Evolutionary conservation across 1,140 invertebrate species (phyloP).

Genomic region (Bilobella aurantiaca): DNA sequence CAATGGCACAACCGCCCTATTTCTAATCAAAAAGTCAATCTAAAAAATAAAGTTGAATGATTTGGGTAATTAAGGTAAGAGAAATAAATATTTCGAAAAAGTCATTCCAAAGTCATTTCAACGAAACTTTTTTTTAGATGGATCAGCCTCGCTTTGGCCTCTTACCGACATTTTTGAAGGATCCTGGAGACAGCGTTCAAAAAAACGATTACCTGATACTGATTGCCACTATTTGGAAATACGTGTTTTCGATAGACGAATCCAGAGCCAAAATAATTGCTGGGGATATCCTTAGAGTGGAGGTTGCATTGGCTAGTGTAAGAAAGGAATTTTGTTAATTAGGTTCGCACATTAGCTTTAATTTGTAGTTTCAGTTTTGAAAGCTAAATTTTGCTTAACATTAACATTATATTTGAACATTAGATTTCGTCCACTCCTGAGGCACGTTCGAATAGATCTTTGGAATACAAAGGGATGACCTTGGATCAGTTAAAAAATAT

Average conservation of each 20-base stretch:
- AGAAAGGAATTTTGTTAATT: slow-evolving; percentile 1
- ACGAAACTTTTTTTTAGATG: slow-evolving; percentile 17
- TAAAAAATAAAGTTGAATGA: neutral
- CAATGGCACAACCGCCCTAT: too few species aligned
- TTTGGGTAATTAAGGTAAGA: too few species aligned
- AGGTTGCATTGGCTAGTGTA: slow-evolving; percentile 13
- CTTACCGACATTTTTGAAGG: neutral
- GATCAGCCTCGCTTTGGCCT: slow-evolving; percentile 27
- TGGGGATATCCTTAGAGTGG: slow-evolving; percentile 12
- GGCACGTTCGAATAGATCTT: too few species aligned
- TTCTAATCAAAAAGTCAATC: too few species aligned
- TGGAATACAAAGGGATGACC: too few species aligned
- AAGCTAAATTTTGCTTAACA: too few species aligned
- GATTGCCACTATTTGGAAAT: slow-evolving; percentile 19
- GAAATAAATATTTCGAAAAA: too few species aligned
- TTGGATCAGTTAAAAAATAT: too few species aligned
- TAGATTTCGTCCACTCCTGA: too few species aligned
- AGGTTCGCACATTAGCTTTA: neutral
- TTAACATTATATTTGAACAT: too few species aligned
- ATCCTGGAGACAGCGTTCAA: neutral
- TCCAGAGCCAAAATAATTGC: slow-evolving; percentile 2
- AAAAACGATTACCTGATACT: slow-evolving; percentile 7
- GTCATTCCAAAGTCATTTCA: too few species aligned
- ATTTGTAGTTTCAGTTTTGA: too few species aligned
- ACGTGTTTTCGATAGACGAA: slow-evolving; percentile 16